Percentiles rank a stretch among this genome's conserved stretches.
phyloP scores from a whole-genome alignment of 1,140 invertebrate species.

The Pogonomyrmex barbatus region DNA sequence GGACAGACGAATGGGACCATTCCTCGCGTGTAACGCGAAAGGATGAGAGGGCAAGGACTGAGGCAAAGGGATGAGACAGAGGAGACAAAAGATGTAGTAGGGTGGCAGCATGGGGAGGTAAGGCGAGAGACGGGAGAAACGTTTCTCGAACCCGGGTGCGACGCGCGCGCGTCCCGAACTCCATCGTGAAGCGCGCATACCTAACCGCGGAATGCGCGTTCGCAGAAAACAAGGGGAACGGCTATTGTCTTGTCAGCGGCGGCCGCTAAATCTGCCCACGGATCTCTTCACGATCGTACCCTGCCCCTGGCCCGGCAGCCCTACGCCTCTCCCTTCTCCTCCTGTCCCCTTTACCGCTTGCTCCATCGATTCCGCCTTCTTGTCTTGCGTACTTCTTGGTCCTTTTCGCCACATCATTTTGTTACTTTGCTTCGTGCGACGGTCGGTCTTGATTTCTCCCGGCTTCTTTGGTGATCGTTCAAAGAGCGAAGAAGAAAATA shows the following conservation, averaged over 20 bases:
- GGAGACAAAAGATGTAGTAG: conserved; percentile 46
- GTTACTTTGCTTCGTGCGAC: conserved; percentile 46
- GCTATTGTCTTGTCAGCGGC: conserved; percentile 84
- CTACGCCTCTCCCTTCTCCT: no score
- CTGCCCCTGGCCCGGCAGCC: conserved; percentile 42
- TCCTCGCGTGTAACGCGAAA: conserved; percentile 66
- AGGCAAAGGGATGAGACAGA: conserved; percentile 54
- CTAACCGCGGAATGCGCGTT: conserved; percentile 78
- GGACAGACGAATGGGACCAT: conserved; percentile 77
- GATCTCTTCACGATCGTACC: conserved; percentile 82
- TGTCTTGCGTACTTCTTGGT: conserved; percentile 54
- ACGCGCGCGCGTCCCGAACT: conserved; percentile 57
- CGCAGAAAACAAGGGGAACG: conserved; percentile 79
- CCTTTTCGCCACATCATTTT: conserved; percentile 66
- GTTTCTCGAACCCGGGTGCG: conserved; percentile 65
- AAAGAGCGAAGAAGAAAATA: background rate
- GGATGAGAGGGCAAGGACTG: conserved; percentile 36
- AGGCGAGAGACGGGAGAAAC: conserved; percentile 42
- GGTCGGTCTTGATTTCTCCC: conserved; percentile 29
- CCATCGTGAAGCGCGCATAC: conserved; percentile 74
- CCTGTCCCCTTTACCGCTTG: background rate
- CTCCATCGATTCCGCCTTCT: conserved; percentile 64
- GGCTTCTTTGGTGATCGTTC: conserved; percentile 14
- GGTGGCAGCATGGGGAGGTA: conserved; percentile 16
- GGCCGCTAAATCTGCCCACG: conserved; percentile 83